A percentile compares a stretch with the other conserved stretches of the same genome.
Evolutionary conservation across 2,888 invertebrate genomes (phyloP).

Genomic region (Nemotelus pantherinus): DNA sequence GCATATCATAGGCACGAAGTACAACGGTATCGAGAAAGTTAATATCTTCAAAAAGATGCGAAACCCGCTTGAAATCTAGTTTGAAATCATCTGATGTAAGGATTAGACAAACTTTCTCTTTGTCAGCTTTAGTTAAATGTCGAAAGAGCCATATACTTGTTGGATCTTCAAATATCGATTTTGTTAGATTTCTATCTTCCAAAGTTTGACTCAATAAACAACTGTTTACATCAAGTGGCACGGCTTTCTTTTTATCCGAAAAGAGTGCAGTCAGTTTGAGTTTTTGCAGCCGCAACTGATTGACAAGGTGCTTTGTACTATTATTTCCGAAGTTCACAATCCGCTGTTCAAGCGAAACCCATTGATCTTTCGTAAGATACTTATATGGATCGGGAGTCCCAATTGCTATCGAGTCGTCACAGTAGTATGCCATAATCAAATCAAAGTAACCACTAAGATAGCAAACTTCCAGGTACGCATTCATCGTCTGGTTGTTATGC

Average conservation of each 20-base stretch:
- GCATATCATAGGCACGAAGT: slow-evolving; percentile 54
- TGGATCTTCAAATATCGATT: slow-evolving; percentile 51
- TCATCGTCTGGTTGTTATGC: slow-evolving; percentile 61
- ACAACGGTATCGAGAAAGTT: slow-evolving; percentile 58
- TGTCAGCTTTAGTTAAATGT: slow-evolving; percentile 56
- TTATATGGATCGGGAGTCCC: slow-evolving; percentile 53
- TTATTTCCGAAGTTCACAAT: slow-evolving; percentile 62
- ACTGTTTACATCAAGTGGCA: slow-evolving; percentile 51
- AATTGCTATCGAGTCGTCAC: slow-evolving; percentile 57
- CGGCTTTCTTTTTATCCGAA: slow-evolving; percentile 31
- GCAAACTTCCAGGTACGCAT: slow-evolving; percentile 60
- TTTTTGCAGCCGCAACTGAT: slow-evolving; percentile 58
- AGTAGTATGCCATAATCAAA: slow-evolving; percentile 58
- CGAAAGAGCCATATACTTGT: slow-evolving; percentile 54
- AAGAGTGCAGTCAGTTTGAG: slow-evolving; percentile 53
- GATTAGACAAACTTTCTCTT: slow-evolving; percentile 53
- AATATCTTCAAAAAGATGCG: slow-evolving; percentile 52
- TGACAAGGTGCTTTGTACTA: slow-evolving; percentile 58
- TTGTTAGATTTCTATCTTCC: slow-evolving; percentile 52
- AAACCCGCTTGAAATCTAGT: slow-evolving; percentile 44
- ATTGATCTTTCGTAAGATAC: slow-evolving; percentile 58
- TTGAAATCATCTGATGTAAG: slow-evolving; percentile 41
- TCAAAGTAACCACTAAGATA: slow-evolving; percentile 58
- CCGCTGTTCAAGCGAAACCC: slow-evolving; percentile 61
- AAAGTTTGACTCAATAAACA: slow-evolving; percentile 51